Evolutionary conservation across 2,113 vertebrate genomes (phyloP).

Genomic region (Esox niger): DNA sequence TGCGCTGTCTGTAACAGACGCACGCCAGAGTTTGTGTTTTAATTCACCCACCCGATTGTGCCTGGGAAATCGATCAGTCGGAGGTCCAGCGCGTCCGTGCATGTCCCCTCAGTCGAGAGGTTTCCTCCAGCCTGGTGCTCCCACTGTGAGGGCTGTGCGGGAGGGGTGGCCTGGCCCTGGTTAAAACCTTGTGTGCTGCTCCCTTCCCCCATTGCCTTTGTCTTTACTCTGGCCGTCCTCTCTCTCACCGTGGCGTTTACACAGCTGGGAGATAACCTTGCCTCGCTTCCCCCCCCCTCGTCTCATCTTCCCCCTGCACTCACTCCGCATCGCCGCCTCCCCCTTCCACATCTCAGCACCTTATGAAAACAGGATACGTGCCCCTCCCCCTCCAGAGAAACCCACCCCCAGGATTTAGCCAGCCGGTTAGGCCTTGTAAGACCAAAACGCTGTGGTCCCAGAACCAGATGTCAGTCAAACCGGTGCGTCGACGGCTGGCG

Average conservation of each 20-base stretch:
- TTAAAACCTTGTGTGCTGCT: conserved; percentile 29
- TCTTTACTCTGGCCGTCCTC: too few species aligned
- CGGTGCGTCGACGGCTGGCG: too few species aligned
- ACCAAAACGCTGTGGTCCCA: too few species aligned
- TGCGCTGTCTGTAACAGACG: too few species aligned
- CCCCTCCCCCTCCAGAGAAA: background rate
- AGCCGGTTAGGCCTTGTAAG: too few species aligned
- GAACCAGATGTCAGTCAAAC: too few species aligned
- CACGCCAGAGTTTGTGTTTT: too few species aligned
- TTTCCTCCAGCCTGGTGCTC: too few species aligned
- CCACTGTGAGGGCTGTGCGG: background rate
- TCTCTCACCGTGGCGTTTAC: conserved; percentile 25
- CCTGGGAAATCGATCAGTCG: too few species aligned
- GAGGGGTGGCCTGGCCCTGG: conserved; percentile 30
- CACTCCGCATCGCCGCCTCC: too few species aligned
- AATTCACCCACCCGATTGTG: too few species aligned
- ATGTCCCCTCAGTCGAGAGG: background rate
- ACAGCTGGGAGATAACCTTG: conserved; percentile 43
- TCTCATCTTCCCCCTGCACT: background rate
- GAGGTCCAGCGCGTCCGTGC: background rate
- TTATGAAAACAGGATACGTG: background rate
- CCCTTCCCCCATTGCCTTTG: too few species aligned
- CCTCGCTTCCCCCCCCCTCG: background rate
- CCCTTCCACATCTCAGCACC: background rate
- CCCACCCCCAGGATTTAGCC: background rate